Evolutionary conservation across 2,888 invertebrate genomes (phyloP), one percentile per base, ranked within the genome.

Genomic region (Euproctis similis): DNA sequence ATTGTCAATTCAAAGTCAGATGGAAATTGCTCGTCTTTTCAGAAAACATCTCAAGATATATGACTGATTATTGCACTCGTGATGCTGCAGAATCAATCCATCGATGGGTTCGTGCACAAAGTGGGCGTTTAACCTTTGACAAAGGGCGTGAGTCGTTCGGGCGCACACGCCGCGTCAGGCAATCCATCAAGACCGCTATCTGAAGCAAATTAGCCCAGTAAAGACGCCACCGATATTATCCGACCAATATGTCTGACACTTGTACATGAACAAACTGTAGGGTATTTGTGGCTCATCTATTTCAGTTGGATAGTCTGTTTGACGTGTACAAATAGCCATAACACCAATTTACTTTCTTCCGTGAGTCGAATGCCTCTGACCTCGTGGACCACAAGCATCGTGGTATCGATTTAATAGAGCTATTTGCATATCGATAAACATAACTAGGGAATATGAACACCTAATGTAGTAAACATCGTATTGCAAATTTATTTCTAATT

Each of bases 111-210:
- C 77, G 77, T 75, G 77, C 68, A 57, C 73, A 72, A 77, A 80
- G 75, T 80, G 75, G 74, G 74, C 60, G 76, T 80, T 80, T 81
- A 78, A 78, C 80, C 80, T 74, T 48, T 67, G 71, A 67, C 75
- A 64, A 58, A 62, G 59, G 67, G 67, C 71, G 65, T 66, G 66
- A 58, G 50, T 50, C 49, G 59, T 59, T 59, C 69, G 50, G 57
- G 67, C 67, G 67, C 69, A 65, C 57, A 65, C 59, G 52, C 59
- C 66, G 69, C 71, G 73, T 77, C 74, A 69, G 70, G 53, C 66
- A 59, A 75, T 78, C 77, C 66, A 75, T 80, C 80, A 74, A 60
- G 59, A 53, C 61, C 57, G 65, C 70, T 73, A 76, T 75, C 70
- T 71, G 57, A 55, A 64, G 71, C 69, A 74, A 76, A 78, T 78